Conservation (phyloP, 2,888 invertebrate genomes). For the Deilephila porcellus region DNA sequence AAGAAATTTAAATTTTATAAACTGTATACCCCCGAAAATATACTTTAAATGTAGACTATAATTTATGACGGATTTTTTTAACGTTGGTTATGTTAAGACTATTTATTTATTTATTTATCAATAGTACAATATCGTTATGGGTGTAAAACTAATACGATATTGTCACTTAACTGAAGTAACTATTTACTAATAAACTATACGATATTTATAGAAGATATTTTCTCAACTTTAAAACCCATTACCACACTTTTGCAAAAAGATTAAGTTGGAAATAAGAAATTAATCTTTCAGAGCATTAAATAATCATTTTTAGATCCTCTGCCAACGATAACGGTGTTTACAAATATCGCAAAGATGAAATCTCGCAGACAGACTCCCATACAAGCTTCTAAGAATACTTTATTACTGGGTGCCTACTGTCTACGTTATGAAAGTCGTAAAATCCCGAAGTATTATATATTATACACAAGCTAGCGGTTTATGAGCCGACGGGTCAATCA, state of each 20-base stretch:
- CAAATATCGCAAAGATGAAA: not conserved
- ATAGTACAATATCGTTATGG: too few species aligned
- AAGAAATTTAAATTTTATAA: too few species aligned
- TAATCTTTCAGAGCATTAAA: not conserved
- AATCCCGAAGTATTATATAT: not conserved
- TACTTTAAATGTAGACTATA: too few species aligned
- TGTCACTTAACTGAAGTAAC: too few species aligned
- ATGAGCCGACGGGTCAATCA: constrained; percentile 10
- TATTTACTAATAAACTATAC: too few species aligned
- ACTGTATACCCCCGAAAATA: too few species aligned
- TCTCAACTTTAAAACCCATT: not conserved
- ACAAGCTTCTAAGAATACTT: constrained; percentile 19
- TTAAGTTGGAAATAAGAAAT: not conserved
- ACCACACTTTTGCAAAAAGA: not conserved
- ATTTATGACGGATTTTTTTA: too few species aligned
- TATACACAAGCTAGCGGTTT: constrained; percentile 4
- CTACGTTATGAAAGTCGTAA: constrained; percentile 20
- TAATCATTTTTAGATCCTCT: not conserved
- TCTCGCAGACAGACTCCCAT: not conserved
- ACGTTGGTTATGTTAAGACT: not conserved
- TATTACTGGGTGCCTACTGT: not conserved
- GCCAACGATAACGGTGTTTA: not conserved
- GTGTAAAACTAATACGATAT: too few species aligned
- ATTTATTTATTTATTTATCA: too few species aligned
- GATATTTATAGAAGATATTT: not conserved